Evolutionary conservation across 2,113 vertebrate genomes (phyloP), one percentile per base, ranked within the genome.

Genomic region (Gnathonemus echidnorhynchus): DNA sequence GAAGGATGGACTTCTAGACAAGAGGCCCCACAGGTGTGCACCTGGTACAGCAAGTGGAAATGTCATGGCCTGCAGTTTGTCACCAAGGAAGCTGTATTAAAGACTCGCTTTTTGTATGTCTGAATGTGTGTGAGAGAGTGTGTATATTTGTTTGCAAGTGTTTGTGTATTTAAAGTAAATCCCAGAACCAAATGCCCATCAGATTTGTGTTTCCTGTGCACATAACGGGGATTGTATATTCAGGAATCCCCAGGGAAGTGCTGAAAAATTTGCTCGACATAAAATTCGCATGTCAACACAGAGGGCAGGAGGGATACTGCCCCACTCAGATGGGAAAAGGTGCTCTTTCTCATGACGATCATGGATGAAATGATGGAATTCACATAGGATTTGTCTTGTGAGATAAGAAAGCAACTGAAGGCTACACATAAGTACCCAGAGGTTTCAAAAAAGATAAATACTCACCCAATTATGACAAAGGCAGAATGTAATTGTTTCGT

Each of bases 31-130:
- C 86, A 24, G 50, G 27, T 90, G 89, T 91, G 88, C 80, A 88
- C 92, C 92, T 90, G 89, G 85, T 86, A 89, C 50, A 88, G 74
- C 42, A 91, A 91, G 93, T 88, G 89, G 70, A 90, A 91, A 89
- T 52, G 91, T 90, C 62, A n/a, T 58, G 86, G 91, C 91, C 93
- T 89, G 86, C 90, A 86, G 86, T 88, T 91, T 92, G 92, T 92
- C 91, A 93, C 90, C 93, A 90, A 93, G 90, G 10, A 53, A 50
- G 31, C 8, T 11, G 49, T 89, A 56, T 84, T 53, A 83, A 84
- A 58, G 50, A 62, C 90, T 87, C 11, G 66, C 50, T 92, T 66
- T 87, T 35, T 89, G 88, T 89, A 86, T 90, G 84, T 52, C 53
- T 86, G 90, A 31, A 88, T 70, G 90, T 45, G 21, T 86, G 88